Conservation (phyloP, 2,888 invertebrate species). For the Amphipoea oculea region DNA sequence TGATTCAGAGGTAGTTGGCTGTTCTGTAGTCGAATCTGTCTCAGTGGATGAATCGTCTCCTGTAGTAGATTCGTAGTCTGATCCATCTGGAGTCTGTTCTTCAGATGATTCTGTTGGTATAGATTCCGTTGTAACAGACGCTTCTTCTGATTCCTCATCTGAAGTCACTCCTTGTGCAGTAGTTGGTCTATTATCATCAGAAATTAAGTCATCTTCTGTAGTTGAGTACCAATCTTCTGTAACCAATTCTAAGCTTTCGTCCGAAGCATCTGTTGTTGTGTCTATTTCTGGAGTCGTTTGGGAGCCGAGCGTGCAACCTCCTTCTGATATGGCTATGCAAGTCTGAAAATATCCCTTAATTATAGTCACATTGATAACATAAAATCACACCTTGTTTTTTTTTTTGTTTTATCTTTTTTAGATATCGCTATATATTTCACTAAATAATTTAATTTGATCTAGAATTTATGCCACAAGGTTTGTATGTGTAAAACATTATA, state of each 20-base stretch:
- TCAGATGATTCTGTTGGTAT: slow-evolving; percentile 2
- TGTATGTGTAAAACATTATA: background rate
- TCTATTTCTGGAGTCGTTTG: slow-evolving; percentile 27
- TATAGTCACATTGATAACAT: background rate
- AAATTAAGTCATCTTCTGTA: slow-evolving; percentile 16
- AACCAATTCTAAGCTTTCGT: background rate
- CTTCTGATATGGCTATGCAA: slow-evolving; percentile 47
- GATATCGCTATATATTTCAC: no score
- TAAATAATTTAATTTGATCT: background rate
- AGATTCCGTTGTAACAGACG: slow-evolving; percentile 16
- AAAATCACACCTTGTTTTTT: background rate
- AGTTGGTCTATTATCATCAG: slow-evolving; percentile 15
- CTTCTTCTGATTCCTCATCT: background rate
- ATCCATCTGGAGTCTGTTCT: slow-evolving; percentile 12
- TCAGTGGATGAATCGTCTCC: background rate
- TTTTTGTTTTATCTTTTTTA: background rate
- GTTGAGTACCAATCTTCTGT: slow-evolving; percentile 20
- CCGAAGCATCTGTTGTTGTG: slow-evolving; percentile 7
- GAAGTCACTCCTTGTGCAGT: slow-evolving; percentile 19
- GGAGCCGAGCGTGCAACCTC: slow-evolving; percentile 52
- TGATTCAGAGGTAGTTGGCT: slow-evolving; percentile 1
- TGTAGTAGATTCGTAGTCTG: slow-evolving; percentile 22
- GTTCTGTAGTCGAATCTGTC: slow-evolving; percentile 13
- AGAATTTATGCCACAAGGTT: background rate
- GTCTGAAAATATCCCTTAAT: slow-evolving; percentile 28